Conservation (phyloP, 2,797 vertebrate species). For the Philypnodon macrostomus region DNA sequence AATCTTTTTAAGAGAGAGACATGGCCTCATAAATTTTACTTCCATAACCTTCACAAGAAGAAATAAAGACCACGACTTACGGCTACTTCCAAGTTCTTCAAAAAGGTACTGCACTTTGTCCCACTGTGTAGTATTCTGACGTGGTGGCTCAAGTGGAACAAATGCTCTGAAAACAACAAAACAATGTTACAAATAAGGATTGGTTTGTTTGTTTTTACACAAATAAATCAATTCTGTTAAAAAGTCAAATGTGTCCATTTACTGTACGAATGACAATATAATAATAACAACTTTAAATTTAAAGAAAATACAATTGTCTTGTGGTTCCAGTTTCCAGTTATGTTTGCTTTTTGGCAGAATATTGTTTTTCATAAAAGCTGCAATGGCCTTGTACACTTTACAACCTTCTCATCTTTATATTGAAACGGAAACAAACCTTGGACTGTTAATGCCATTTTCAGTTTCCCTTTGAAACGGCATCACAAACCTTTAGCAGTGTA, state of each 20-base stretch:
- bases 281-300: no score
- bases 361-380: no score
- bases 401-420: no score
- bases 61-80: constrained; percentile 78
- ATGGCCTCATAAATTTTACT: no score
- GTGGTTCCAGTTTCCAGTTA: no score
- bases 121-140: constrained; percentile 93
- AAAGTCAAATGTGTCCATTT: no score
- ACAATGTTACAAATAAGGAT: constrained; percentile 2
- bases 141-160: constrained; percentile 85
- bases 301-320: no score
- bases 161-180: constrained; percentile 82
- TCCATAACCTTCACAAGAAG: no score
- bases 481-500: constrained; percentile 1
- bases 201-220: neutral
- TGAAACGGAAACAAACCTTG: no score
- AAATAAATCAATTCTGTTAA: neutral
- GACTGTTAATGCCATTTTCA: neutral
- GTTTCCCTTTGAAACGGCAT: neutral
- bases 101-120: constrained; percentile 92
- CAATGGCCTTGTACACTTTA: no score
- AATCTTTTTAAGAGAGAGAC: no score
- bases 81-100: constrained; percentile 91
- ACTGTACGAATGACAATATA: neutral
- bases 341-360: no score